A percentile compares a stretch with the other conserved stretches of the same genome.
Conservation (phyloP, 35 echinoderm and acorn worm species). For the Holothuria glaberrima region DNA sequence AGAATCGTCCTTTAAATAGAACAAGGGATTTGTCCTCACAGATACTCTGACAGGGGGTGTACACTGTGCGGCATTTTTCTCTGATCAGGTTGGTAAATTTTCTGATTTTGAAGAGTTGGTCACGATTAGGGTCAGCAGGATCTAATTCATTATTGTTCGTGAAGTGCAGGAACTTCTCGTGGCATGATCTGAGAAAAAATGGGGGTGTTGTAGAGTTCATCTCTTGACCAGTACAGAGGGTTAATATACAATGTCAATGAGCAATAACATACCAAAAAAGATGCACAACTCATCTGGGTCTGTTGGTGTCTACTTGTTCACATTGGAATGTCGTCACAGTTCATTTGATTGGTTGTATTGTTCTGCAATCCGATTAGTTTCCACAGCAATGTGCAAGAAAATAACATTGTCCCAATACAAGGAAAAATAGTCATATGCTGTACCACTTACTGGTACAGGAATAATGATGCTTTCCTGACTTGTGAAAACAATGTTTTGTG, state of each 20-base stretch:
- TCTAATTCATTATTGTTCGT: constrained; percentile 17
- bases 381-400: neutral
- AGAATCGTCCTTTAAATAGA: constrained; percentile 45
- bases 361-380: neutral
- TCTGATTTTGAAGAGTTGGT: neutral
- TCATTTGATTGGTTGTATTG: constrained; percentile 9
- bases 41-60: constrained; percentile 1
- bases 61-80: too few relatives aligned
- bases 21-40: constrained; percentile 48
- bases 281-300: neutral
- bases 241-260: constrained; percentile 11
- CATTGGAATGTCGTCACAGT: neutral
- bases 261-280: neutral
- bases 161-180: constrained; percentile 38
- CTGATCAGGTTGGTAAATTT: constrained; percentile 27
- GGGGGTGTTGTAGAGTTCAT: constrained; percentile 21
- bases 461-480: neutral
- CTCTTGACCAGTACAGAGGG: constrained; percentile 1
- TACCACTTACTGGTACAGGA: neutral
- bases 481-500: neutral
- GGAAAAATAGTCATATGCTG: constrained; percentile 21
- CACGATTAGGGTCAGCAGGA: neutral
- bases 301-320: neutral
- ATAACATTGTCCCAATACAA: neutral
- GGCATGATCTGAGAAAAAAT: constrained; percentile 45